Evolutionary conservation across 1,140 invertebrate species (phyloP).

Genomic region (Lysiphlebus fabarum): DNA sequence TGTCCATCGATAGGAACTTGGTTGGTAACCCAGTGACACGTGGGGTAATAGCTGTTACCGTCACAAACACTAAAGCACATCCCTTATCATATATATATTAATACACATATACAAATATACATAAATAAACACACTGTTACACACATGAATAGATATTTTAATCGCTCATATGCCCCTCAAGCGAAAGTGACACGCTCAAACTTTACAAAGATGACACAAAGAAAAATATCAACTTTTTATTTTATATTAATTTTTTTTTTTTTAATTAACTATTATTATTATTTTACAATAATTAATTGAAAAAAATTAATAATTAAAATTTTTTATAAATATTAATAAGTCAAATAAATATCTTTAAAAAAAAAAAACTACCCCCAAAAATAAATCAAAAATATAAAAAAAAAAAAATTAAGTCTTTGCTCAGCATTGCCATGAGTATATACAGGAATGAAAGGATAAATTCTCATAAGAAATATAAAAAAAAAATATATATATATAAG

Average conservation of each 20-base stretch:
- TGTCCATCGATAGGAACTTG: constrained; percentile 26
- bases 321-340: no score
- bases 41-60: constrained; percentile 27
- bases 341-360: no score
- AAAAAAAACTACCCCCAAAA: no score
- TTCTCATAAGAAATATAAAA: neutral
- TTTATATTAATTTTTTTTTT: neutral
- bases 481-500: constrained; percentile 11
- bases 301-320: no score
- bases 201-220: constrained; percentile 1
- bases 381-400: no score
- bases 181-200: constrained; percentile 20
- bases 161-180: constrained; percentile 8
- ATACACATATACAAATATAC: neutral
- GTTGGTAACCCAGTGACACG: constrained; percentile 27
- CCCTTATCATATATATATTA: constrained; percentile 1
- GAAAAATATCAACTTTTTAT: neutral
- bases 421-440: no score
- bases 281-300: no score
- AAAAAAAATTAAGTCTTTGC: no score
- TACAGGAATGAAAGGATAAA: neutral
- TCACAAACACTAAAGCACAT: constrained; percentile 23
- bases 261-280: neutral
- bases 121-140: neutral
- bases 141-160: constrained; percentile 8